A percentile compares a stretch with the other conserved stretches of the same genome.
These are phyloP conservation scores for Triplophysa dalaica DNA, from an alignment of 2,113 vertebrate species.

Conservation along the genomic window DNA sequence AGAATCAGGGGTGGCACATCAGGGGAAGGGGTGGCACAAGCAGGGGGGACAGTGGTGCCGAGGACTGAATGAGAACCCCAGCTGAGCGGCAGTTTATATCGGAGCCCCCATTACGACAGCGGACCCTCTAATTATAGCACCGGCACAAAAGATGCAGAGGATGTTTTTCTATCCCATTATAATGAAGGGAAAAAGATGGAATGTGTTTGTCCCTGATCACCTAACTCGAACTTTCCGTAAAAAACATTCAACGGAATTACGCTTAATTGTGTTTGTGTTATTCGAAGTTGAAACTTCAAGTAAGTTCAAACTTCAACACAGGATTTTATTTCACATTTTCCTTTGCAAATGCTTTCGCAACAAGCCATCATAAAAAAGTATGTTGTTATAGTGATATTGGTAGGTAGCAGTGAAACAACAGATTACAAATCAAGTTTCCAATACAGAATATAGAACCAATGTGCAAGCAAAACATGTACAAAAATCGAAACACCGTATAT, in stretches of 20 bases:
- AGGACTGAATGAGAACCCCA: constrained; percentile 61
- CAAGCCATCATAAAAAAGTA: not conserved
- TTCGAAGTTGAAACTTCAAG: too few relatives aligned
- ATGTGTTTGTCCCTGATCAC: constrained; percentile 21
- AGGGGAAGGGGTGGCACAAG: constrained; percentile 13
- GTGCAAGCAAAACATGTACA: too few relatives aligned
- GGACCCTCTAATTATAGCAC: constrained; percentile 68
- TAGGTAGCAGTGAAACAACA: too few relatives aligned
- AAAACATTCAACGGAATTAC: not conserved
- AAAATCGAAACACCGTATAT: too few relatives aligned
- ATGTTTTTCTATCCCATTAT: constrained; percentile 26
- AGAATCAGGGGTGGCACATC: too few relatives aligned
- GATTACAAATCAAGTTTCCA: too few relatives aligned
- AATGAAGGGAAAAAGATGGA: constrained; percentile 19
- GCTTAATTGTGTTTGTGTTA: too few relatives aligned
- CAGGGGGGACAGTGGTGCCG: constrained; percentile 47
- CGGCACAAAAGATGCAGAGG: constrained; percentile 42
- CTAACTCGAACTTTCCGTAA: constrained; percentile 5
- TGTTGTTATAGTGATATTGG: too few relatives aligned
- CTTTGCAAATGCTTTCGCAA: too few relatives aligned
- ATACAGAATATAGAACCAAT: too few relatives aligned
- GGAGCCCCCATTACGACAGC: constrained; percentile 56
- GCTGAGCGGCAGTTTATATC: constrained; percentile 59
- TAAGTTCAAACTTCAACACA: too few relatives aligned
- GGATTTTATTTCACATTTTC: too few relatives aligned